Evolutionary conservation across 2,888 invertebrate species (phyloP), one percentile per base, ranked within the genome.

Genomic region (Salpingus planirostris): DNA sequence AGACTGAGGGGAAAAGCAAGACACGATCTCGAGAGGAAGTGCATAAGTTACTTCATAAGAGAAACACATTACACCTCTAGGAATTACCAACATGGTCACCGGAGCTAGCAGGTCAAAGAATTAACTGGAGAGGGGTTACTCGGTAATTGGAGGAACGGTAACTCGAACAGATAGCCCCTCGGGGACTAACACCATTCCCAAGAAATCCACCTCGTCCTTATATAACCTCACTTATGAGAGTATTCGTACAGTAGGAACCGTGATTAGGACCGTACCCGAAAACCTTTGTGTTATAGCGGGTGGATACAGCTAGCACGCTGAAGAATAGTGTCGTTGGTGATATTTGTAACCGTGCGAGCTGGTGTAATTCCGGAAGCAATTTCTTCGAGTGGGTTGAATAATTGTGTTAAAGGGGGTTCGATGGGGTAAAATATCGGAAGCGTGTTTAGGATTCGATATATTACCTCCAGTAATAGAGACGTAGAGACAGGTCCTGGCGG

Each of bases 41-140:
- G 38, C 49, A 52, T 52, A 58, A 56, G 52, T 60, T 60, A 54
- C 44, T 47, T 49, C 50, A 53, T 61, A 59, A 60, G 57, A 54
- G 59, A 62, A 58, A 62, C 51, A 55, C 57, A 62, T 61, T 58
- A 53, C 56, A 61, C 62, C 62, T 54, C 49, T 32, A 60, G 62
- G 61, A 61, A 61, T 62, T 54, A 49, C 54, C 48, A 55, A 55
- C 57, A 57, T 52, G 57, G 58, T 58, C 57, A 59, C 55, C 52
- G 54, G 51, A 54, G 57, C 56, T 57, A 55, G 50, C 51, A 54
- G 57, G 57, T 57, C 58, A 59, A 59, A 59, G 59, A 59, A 59
- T 59, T 51, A 56, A 54, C 54, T 47, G n/a, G n/a, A 44, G 43
- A 42, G 43, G 56, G 55, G 50, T 57, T 55, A 50, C 47, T 49